Evolutionary conservation across 2,888 invertebrate genomes (phyloP).

Genomic region (Amaurobius ferox): DNA sequence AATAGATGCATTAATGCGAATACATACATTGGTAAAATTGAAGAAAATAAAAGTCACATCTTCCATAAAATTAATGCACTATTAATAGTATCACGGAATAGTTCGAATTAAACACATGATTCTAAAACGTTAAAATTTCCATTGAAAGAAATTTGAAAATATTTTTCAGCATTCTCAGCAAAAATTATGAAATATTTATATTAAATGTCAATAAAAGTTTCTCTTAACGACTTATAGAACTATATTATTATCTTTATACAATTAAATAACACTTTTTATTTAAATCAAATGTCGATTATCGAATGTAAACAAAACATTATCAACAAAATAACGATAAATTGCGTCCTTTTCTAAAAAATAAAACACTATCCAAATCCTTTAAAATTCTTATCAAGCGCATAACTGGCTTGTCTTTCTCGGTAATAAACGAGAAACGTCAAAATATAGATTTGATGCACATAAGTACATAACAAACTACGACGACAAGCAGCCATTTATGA

Average conservation of each 20-base stretch:
- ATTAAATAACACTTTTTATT: not conserved
- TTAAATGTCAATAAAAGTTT: too few relatives aligned
- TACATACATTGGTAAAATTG: too few relatives aligned
- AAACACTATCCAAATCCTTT: constrained; percentile 47
- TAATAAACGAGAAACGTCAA: not conserved
- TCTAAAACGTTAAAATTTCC: too few relatives aligned
- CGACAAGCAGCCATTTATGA: constrained; percentile 63
- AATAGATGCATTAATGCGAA: too few relatives aligned
- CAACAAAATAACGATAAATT: not conserved
- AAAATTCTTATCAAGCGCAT: constrained; percentile 9
- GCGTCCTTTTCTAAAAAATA: not conserved
- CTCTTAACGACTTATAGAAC: too few relatives aligned
- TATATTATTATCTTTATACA: too few relatives aligned
- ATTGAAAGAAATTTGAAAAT: too few relatives aligned
- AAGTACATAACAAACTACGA: constrained; percentile 54
- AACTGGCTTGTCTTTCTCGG: not conserved
- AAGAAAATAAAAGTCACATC: too few relatives aligned
- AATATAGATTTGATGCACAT: constrained; percentile 38
- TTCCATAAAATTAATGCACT: too few relatives aligned
- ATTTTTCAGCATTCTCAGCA: too few relatives aligned
- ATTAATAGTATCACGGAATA: not conserved
- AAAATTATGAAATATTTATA: too few relatives aligned
- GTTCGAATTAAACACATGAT: not conserved
- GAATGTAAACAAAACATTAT: constrained; percentile 64
- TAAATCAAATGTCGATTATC: constrained; percentile 4